Evolutionary conservation across 2,888 invertebrate species (phyloP).

Genomic region (Sympetrum striolatum): DNA sequence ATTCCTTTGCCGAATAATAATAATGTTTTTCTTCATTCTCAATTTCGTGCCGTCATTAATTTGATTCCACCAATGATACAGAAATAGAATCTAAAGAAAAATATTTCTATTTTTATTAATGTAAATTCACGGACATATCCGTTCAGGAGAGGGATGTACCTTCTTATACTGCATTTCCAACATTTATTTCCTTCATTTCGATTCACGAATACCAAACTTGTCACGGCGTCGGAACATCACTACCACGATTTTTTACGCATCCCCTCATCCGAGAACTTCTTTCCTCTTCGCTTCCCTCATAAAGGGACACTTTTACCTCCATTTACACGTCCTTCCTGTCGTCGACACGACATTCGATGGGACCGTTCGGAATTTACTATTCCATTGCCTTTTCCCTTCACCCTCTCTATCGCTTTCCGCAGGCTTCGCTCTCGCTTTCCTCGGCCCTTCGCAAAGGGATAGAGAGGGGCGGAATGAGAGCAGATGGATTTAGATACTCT

Average conservation of each 20-base stretch:
- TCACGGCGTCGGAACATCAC: too few relatives aligned
- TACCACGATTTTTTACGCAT: too few relatives aligned
- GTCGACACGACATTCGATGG: neutral
- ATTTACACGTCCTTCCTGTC: neutral
- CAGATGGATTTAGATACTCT: constrained; percentile 31
- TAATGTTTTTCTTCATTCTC: too few relatives aligned
- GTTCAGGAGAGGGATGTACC: neutral
- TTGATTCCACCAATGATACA: too few relatives aligned
- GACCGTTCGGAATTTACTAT: neutral
- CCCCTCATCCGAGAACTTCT: neutral
- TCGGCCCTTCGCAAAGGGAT: neutral
- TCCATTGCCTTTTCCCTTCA: neutral
- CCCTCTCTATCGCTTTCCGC: too few relatives aligned
- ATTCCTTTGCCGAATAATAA: too few relatives aligned
- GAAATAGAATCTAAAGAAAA: too few relatives aligned
- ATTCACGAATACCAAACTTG: neutral
- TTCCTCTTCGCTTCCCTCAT: neutral
- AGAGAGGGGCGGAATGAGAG: neutral
- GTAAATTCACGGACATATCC: too few relatives aligned
- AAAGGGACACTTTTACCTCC: neutral
- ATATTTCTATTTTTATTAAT: too few relatives aligned
- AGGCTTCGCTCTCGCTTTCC: neutral
- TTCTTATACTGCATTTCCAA: neutral
- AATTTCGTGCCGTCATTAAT: too few relatives aligned
- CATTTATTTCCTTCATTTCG: neutral